phyloP scores from a whole-genome alignment of 2,113 vertebrate genomes.

The Egretta garzetta region DNA sequence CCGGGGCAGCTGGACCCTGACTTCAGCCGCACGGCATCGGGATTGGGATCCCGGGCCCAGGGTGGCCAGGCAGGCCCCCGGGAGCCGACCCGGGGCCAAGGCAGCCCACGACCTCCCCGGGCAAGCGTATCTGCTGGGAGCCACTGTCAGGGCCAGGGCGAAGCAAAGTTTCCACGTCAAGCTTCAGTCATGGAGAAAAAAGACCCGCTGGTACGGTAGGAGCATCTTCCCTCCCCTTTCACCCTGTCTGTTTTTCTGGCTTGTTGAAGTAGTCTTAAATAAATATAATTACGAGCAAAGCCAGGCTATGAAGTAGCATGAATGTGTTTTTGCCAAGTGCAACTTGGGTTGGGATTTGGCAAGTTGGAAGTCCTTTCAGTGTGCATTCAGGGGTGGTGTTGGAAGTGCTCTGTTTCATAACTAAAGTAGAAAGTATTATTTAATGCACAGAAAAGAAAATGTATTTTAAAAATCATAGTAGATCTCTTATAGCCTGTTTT shows the following conservation, averaged over 20 bases:
- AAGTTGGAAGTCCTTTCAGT: background rate
- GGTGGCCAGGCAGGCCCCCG: background rate
- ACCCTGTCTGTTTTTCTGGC: background rate
- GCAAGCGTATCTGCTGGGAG: background rate
- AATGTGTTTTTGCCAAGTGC: background rate
- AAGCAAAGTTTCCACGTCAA: fast-evolving
- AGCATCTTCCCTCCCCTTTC: background rate
- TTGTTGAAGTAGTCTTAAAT: background rate
- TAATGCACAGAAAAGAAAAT: background rate
- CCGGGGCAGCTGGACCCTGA: conserved; percentile 78
- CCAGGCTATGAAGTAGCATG: background rate
- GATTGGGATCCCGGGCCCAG: background rate
- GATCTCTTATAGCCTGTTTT: background rate
- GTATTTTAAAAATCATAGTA: background rate
- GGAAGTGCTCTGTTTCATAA: background rate
- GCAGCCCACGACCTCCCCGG: background rate
- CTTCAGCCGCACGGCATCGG: conserved; percentile 58
- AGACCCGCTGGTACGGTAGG: conserved; percentile 67
- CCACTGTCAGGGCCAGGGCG: background rate
- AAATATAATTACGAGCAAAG: background rate
- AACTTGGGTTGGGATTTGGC: background rate
- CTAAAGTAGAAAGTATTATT: background rate
- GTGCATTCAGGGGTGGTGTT: background rate
- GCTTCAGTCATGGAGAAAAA: conserved; percentile 41
- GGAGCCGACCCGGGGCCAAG: background rate